Evolutionary conservation across 92 coral and sea anemone species (phyloP).

Genomic region (Siderastrea radians): DNA sequence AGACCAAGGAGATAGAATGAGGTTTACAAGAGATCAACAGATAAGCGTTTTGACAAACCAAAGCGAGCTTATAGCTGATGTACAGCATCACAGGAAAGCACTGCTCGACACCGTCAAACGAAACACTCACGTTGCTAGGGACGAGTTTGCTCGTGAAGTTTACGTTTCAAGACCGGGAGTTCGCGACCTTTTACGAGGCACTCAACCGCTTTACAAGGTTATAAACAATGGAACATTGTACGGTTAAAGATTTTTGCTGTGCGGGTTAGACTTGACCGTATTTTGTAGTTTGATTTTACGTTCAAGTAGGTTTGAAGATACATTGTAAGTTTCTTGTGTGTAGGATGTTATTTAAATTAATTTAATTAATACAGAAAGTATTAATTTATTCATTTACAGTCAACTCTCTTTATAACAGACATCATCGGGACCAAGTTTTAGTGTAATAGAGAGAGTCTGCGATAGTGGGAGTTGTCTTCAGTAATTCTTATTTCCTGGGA

Average conservation of each 20-base stretch:
- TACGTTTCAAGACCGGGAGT: conserved; percentile 85
- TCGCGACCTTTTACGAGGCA: conserved; percentile 81
- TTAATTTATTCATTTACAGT: too few relatives aligned
- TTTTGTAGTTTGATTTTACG: neutral
- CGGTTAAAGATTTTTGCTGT: conserved; percentile 39
- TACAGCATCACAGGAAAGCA: conserved; percentile 82
- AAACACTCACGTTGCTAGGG: conserved; percentile 90
- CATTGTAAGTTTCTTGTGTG: too few relatives aligned
- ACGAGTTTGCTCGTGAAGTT: conserved; percentile 89
- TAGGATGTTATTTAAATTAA: neutral
- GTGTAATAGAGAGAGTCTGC: too few relatives aligned
- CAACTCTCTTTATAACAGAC: too few relatives aligned
- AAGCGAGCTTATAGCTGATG: conserved; percentile 80
- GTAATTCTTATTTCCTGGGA: too few relatives aligned
- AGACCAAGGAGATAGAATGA: conserved; percentile 91
- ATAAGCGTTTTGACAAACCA: conserved; percentile 87
- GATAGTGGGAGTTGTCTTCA: too few relatives aligned
- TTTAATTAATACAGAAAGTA: neutral
- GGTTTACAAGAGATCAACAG: conserved; percentile 90
- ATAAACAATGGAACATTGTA: conserved; percentile 89
- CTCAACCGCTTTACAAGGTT: conserved; percentile 90
- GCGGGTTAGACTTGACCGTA: neutral
- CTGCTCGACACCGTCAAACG: conserved; percentile 73
- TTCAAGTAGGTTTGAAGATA: too few relatives aligned
- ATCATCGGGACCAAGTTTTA: too few relatives aligned